phyloP scores from a whole-genome alignment of 2,113 vertebrate genomes.

The Dromas ardeola region DNA sequence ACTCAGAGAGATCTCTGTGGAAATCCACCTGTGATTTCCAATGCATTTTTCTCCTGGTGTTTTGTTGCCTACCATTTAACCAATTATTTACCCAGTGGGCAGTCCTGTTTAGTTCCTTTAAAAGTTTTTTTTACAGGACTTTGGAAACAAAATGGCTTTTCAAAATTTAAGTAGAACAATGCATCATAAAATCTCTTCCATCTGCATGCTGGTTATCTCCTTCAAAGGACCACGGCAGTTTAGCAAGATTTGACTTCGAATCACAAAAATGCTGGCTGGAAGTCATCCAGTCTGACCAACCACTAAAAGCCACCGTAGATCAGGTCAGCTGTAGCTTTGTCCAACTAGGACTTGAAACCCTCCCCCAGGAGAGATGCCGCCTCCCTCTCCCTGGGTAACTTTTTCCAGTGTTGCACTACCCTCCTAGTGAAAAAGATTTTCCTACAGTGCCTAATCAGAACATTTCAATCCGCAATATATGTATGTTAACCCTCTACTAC shows the following conservation, averaged over 20 bases:
- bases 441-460: neutral
- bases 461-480: neutral
- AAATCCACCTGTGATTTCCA: neutral
- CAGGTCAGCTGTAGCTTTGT: neutral
- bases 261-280: neutral
- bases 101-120: neutral
- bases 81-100: neutral
- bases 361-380: neutral
- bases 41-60: neutral
- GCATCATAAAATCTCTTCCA: neutral
- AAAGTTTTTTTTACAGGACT: neutral
- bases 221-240: neutral
- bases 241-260: neutral
- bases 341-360: neutral
- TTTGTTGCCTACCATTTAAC: neutral
- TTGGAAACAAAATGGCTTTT: neutral
- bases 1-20: neutral
- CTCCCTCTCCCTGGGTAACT: neutral
- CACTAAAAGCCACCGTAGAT: neutral
- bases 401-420: neutral
- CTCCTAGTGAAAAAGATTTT: neutral
- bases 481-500: neutral
- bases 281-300: neutral
- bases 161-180: neutral
- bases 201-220: neutral